Conservation (phyloP, 2,113 vertebrate species). For the Orthonyx spaldingii region DNA sequence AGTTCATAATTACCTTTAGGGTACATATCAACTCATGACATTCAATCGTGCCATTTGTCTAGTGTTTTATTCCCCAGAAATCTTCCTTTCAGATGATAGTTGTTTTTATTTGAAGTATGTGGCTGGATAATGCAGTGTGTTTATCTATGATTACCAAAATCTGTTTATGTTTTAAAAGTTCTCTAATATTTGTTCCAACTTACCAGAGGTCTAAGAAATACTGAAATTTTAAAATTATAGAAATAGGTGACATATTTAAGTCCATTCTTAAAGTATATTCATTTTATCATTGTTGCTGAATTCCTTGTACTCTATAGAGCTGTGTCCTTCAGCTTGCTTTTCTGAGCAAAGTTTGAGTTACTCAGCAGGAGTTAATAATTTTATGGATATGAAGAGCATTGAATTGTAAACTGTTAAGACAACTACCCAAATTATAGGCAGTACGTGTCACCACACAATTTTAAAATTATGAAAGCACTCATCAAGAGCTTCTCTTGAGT, state of each 20-base stretch:
- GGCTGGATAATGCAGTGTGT: neutral
- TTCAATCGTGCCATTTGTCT: neutral
- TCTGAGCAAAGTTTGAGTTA: neutral
- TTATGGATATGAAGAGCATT: neutral
- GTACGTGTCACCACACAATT: neutral
- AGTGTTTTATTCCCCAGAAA: neutral
- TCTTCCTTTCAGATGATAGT: neutral
- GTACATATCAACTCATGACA: neutral
- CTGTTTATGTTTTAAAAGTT: neutral
- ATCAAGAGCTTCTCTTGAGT: neutral
- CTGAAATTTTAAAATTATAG: neutral
- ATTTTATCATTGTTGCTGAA: neutral
- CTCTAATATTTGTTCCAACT: neutral
- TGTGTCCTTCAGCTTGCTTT: neutral
- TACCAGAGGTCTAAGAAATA: neutral
- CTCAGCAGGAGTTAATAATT: neutral
- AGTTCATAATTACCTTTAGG: neutral
- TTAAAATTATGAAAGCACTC: neutral
- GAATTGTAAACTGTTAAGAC: neutral
- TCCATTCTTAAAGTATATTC: neutral
- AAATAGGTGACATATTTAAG: neutral
- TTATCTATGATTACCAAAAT: neutral
- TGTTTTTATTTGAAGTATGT: neutral
- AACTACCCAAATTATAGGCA: neutral
- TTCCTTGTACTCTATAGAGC: neutral